Percentiles rank a stretch among this genome's conserved stretches.
Evolutionary conservation across 1,140 invertebrate species (phyloP).

Genomic region (Bemisia tabaci): DNA sequence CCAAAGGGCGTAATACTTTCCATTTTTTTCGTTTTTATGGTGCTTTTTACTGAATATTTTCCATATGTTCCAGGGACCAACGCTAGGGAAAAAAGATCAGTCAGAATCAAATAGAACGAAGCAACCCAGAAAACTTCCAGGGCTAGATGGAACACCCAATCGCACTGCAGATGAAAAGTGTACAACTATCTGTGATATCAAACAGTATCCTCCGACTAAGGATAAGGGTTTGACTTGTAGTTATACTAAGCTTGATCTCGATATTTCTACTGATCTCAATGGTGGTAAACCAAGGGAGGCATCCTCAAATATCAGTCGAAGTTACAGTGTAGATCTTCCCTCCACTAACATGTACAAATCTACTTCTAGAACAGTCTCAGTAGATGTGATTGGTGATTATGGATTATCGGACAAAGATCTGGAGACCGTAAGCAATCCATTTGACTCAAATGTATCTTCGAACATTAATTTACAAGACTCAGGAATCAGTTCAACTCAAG

Average conservation of each 20-base stretch:
- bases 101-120: conserved; percentile 9
- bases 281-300: too few species aligned
- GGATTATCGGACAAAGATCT: too few species aligned
- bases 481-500: not conserved
- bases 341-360: not conserved
- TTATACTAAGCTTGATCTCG: not conserved
- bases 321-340: too few species aligned
- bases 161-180: not conserved
- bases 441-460: too few species aligned
- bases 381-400: too few species aligned
- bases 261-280: not conserved
- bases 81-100: conserved; percentile 11
- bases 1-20: too few species aligned
- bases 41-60: too few species aligned
- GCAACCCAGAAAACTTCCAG: not conserved
- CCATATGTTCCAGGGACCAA: conserved; percentile 12
- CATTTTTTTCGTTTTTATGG: too few species aligned
- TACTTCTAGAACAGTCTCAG: not conserved
- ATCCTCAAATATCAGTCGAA: too few species aligned
- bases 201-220: not conserved
- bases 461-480: not conserved
- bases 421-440: too few species aligned
- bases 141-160: not conserved
- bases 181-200: not conserved
- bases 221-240: not conserved